Conservation (phyloP, 2,888 invertebrate species). For the Unio delphinus region DNA sequence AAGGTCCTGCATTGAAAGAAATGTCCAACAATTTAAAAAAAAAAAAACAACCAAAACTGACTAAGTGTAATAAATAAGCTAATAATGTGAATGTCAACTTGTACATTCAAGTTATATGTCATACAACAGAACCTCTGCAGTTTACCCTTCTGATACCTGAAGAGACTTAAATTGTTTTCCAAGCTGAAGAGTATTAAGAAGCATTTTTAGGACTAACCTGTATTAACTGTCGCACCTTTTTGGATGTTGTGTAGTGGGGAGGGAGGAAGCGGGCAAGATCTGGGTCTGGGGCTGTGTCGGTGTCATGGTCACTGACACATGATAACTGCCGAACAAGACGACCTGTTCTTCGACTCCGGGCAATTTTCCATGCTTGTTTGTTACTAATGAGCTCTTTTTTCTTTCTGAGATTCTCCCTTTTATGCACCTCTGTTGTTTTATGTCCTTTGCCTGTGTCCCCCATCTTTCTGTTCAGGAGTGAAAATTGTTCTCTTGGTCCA, state of each 20-base stretch:
- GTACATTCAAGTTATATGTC: too few species aligned
- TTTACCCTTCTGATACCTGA: too few species aligned
- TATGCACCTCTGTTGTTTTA: constrained; percentile 38
- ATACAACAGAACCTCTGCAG: too few species aligned
- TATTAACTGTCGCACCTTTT: constrained; percentile 76
- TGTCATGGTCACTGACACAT: constrained; percentile 63
- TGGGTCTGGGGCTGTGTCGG: constrained; percentile 42
- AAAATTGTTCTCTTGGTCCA: constrained; percentile 19
- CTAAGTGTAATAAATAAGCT: too few species aligned
- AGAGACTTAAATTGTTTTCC: too few species aligned
- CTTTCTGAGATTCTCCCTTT: constrained; percentile 56
- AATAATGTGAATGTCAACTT: too few species aligned
- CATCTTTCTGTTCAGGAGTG: constrained; percentile 37
- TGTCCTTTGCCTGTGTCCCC: constrained; percentile 25
- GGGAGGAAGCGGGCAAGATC: constrained; percentile 76
- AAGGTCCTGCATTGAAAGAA: too few species aligned
- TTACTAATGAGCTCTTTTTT: constrained; percentile 61
- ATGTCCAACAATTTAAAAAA: too few species aligned
- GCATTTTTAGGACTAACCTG: constrained; percentile 72
- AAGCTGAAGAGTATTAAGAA: too few species aligned
- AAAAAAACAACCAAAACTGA: too few species aligned
- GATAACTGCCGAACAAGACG: constrained; percentile 58
- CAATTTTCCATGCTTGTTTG: constrained; percentile 46
- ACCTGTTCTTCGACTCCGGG: constrained; percentile 59
- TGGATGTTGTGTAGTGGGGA: constrained; percentile 75